phyloP scores from a whole-genome alignment of 2,113 vertebrate genomes.

The Gasterosteus nipponicus region DNA sequence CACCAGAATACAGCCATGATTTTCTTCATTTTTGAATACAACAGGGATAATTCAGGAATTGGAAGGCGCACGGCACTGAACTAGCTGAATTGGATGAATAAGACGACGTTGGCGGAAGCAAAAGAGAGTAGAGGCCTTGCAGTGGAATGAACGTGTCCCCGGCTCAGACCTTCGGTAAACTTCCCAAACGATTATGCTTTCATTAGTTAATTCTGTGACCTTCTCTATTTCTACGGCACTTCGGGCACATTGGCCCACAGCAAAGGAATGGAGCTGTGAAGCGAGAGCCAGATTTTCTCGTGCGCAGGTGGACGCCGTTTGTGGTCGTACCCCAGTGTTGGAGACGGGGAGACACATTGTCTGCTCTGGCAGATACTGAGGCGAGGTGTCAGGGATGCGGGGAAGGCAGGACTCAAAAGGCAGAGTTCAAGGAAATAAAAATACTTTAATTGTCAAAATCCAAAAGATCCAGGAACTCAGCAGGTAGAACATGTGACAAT shows the following conservation, averaged over 20 bases:
- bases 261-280: not conserved
- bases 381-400: not conserved
- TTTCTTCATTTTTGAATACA: too few relatives aligned
- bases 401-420: too few relatives aligned
- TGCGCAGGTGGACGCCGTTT: not conserved
- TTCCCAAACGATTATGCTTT: not conserved
- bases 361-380: slow-evolving; percentile 17
- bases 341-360: slow-evolving; percentile 3
- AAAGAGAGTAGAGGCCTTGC: not conserved
- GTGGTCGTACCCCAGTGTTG: slow-evolving; percentile 1
- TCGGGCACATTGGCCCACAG: not conserved
- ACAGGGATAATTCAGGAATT: slow-evolving; percentile 16
- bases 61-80: not conserved
- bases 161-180: not conserved
- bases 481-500: too few relatives aligned
- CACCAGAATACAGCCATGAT: too few relatives aligned
- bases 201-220: not conserved
- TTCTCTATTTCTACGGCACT: not conserved
- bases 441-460: too few relatives aligned
- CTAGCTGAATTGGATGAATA: not conserved
- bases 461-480: too few relatives aligned
- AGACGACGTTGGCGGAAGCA: not conserved
- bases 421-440: too few relatives aligned
- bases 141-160: not conserved
- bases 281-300: not conserved